Evolutionary conservation across 2,888 invertebrate genomes (phyloP).

Genomic region (Schizotus pectinicornis): DNA sequence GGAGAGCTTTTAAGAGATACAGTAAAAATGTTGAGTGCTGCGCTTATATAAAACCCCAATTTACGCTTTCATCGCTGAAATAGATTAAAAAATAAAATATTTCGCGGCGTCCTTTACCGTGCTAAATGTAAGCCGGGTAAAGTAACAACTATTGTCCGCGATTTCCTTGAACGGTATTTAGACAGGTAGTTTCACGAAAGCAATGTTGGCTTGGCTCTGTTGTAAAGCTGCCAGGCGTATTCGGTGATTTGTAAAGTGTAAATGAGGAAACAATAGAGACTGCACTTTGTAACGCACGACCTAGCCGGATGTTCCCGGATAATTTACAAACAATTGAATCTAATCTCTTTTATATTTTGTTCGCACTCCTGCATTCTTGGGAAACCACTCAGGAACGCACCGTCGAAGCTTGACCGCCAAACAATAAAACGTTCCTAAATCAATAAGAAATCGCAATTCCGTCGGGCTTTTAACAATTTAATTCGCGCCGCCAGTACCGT

Average conservation of each 20-base stretch:
- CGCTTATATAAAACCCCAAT: constrained; percentile 25
- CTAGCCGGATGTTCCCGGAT: background rate
- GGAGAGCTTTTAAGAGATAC: constrained; percentile 28
- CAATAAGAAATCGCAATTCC: too few species aligned
- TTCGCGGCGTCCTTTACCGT: constrained; percentile 6
- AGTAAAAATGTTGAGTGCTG: constrained; percentile 28
- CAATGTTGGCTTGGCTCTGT: too few species aligned
- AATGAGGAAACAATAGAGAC: constrained; percentile 6
- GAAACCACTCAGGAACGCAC: background rate
- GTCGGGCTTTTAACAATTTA: too few species aligned
- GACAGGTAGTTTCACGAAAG: too few species aligned
- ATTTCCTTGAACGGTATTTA: too few species aligned
- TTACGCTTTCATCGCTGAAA: constrained; percentile 21
- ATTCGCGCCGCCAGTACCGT: too few species aligned
- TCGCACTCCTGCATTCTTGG: background rate
- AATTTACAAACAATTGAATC: constrained; percentile 4
- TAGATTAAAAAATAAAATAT: constrained; percentile 23
- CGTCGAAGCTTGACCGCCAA: too few species aligned
- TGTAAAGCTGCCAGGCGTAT: background rate
- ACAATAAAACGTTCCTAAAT: too few species aligned
- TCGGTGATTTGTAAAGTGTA: constrained; percentile 1
- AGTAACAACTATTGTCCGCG: too few species aligned
- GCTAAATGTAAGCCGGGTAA: too few species aligned
- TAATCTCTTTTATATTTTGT: background rate
- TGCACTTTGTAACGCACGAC: background rate